Percentiles rank a stretch among this genome's conserved stretches.
Conservation (phyloP, 2,797 vertebrate species). For the Pangasius djambal region DNA sequence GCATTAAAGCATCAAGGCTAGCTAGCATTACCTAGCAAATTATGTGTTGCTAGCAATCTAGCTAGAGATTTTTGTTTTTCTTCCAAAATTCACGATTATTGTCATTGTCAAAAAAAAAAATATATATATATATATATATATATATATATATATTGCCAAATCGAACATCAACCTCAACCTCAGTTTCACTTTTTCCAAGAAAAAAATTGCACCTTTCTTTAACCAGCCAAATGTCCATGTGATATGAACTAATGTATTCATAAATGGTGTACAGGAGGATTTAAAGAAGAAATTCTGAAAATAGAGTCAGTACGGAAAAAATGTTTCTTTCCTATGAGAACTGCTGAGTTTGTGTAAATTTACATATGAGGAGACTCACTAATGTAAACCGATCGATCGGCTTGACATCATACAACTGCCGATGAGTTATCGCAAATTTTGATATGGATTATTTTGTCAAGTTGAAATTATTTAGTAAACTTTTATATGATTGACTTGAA, state of each 20-base stretch:
- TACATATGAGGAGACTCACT: background rate
- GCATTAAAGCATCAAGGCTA: background rate
- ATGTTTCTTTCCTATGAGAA: background rate
- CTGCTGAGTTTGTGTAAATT: background rate
- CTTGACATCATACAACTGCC: background rate
- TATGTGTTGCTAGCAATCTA: background rate
- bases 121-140: too few species aligned
- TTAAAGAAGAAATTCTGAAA: background rate
- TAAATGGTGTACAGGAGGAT: background rate
- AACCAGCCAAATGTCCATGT: background rate
- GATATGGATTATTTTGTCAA: background rate
- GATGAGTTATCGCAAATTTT: background rate
- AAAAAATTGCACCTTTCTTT: background rate
- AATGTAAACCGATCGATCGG: background rate
- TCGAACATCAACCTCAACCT: background rate
- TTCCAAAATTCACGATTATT: background rate
- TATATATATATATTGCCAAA: too few species aligned
- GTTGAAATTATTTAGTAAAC: background rate
- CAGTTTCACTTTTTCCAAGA: background rate
- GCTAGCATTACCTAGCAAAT: background rate
- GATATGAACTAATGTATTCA: background rate
- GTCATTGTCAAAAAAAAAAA: too few species aligned
- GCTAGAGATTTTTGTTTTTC: background rate
- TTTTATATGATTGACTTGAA: background rate
- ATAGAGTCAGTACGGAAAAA: background rate